These are phyloP conservation scores for Rhopalosiphum nymphaeae DNA, from an alignment of 2,888 invertebrate species.

Conservation along the genomic window DNA sequence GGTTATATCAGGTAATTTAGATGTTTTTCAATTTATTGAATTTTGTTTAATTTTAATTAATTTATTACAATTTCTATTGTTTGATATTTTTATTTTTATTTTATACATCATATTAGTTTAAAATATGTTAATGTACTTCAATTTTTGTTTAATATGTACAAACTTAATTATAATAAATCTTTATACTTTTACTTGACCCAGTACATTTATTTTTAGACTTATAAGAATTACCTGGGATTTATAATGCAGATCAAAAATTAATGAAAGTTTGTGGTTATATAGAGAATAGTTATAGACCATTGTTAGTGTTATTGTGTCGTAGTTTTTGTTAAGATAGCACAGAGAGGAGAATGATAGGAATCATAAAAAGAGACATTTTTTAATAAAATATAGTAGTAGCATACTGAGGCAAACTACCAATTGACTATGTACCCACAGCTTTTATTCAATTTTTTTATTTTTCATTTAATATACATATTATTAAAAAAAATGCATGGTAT, in stretches of 20 bases:
- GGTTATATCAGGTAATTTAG: slow-evolving; percentile 86
- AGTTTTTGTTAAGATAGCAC: not conserved
- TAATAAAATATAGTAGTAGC: not conserved
- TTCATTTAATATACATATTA: too few relatives aligned
- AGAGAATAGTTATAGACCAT: not conserved
- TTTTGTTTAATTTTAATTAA: not conserved
- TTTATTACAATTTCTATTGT: not conserved
- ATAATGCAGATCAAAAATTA: not conserved
- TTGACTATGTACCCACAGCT: too few relatives aligned
- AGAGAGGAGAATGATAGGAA: not conserved
- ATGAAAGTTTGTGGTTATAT: not conserved
- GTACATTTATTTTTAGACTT: not conserved
- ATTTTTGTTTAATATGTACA: too few relatives aligned
- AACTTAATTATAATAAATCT: not conserved
- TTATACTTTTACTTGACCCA: not conserved
- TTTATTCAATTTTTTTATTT: too few relatives aligned
- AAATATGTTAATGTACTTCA: not conserved
- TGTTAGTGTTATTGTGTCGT: not conserved
- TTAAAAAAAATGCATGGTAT: too few relatives aligned
- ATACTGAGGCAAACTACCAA: too few relatives aligned
- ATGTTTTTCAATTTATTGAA: not conserved
- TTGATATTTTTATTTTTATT: not conserved
- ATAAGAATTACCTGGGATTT: not conserved
- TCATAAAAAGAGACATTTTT: not conserved
- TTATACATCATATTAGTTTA: not conserved